A percentile compares a stretch with the other conserved stretches of the same genome.
phyloP scores from a whole-genome alignment of 1,140 invertebrate genomes.

The Pseudomyrmex dendroicus region DNA sequence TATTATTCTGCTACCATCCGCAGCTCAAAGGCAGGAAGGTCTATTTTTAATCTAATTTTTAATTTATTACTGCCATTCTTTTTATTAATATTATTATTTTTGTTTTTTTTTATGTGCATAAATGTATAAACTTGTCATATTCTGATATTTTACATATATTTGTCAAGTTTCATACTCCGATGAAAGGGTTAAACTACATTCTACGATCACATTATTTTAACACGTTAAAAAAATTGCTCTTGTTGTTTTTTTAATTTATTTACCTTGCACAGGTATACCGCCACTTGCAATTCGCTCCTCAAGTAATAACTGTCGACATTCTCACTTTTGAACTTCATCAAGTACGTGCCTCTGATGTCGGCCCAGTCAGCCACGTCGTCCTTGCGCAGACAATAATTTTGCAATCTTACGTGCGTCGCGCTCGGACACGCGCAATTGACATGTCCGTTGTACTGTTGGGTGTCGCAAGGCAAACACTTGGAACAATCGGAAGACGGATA shows the following conservation, averaged over 20 bases:
- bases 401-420: slow-evolving; percentile 72
- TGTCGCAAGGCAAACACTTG: slow-evolving; percentile 83
- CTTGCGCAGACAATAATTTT: slow-evolving; percentile 82
- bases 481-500: slow-evolving; percentile 80
- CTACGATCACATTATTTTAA: too few relatives aligned
- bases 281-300: slow-evolving; percentile 82
- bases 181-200: too few relatives aligned
- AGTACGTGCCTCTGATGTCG: slow-evolving; percentile 78
- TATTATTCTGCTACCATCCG: too few relatives aligned
- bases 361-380: slow-evolving; percentile 75
- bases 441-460: slow-evolving; percentile 67
- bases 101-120: background rate
- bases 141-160: too few relatives aligned
- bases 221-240: too few relatives aligned
- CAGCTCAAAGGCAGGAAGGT: too few relatives aligned
- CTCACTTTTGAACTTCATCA: slow-evolving; percentile 80
- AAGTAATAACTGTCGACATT: slow-evolving; percentile 85
- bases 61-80: too few relatives aligned
- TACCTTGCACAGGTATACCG: slow-evolving; percentile 86
- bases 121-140: too few relatives aligned
- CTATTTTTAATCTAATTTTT: too few relatives aligned
- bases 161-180: too few relatives aligned
- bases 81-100: background rate
- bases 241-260: background rate
- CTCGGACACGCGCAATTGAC: slow-evolving; percentile 75